Evolutionary conservation across 2,113 vertebrate species (phyloP).

Genomic region (Meles meles): DNA sequence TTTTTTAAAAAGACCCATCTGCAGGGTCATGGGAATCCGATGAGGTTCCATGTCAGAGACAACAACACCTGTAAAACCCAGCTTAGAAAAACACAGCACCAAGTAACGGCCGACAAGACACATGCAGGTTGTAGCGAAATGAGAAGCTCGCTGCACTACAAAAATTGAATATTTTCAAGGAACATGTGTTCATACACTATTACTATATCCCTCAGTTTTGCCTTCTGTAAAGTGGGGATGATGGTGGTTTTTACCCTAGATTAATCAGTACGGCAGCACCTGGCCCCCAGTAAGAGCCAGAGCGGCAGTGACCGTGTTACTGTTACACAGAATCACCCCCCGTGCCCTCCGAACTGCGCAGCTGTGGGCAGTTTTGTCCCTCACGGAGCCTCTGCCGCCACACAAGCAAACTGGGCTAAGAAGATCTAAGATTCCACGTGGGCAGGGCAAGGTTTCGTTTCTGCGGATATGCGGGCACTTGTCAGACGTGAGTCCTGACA

Average conservation of each 20-base stretch:
- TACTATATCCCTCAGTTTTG: neutral
- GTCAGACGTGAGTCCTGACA: neutral
- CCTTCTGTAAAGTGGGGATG: neutral
- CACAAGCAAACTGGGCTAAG: neutral
- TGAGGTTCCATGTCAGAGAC: neutral
- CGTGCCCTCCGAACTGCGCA: too few relatives aligned
- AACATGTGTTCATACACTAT: neutral
- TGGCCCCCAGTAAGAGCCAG: neutral
- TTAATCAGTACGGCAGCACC: too few relatives aligned
- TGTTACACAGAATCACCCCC: neutral
- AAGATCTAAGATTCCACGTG: neutral
- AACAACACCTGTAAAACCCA: too few relatives aligned
- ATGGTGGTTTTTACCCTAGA: neutral
- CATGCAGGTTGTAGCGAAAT: fast-evolving
- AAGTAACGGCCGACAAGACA: neutral
- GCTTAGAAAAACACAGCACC: neutral
- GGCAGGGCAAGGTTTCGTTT: neutral
- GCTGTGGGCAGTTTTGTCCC: neutral
- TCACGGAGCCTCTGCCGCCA: neutral
- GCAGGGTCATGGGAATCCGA: neutral
- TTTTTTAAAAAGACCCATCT: neutral
- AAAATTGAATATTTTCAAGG: neutral
- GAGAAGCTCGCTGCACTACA: too few relatives aligned
- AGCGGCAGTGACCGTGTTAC: neutral
- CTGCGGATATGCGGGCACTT: too few relatives aligned